Evolutionary conservation across 2,113 vertebrate genomes (phyloP).

Genomic region (Epinephelus moara): DNA sequence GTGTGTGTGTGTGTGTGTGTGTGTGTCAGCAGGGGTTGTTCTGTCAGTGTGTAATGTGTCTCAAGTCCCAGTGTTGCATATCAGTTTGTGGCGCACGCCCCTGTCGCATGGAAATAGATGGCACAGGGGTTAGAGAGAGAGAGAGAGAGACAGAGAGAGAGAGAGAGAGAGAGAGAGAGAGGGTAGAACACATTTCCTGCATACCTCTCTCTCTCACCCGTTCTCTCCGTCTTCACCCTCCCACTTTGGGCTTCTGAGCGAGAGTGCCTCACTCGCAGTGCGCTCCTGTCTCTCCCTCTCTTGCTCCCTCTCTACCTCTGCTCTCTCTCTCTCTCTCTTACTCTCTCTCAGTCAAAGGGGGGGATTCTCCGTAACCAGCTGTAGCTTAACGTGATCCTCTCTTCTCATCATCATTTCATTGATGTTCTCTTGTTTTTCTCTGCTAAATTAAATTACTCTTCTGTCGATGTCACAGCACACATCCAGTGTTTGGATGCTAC

Average conservation of each 20-base stretch:
- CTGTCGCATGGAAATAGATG: constrained; percentile 69
- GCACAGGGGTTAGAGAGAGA: constrained; percentile 44
- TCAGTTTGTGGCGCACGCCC: constrained; percentile 39
- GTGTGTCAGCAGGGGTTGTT: constrained; percentile 22
- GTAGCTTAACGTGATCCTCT: constrained; percentile 64
- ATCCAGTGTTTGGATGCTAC: constrained; percentile 38
- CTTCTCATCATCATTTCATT: constrained; percentile 40
- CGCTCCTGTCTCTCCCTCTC: constrained; percentile 24
- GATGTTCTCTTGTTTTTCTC: constrained; percentile 35
- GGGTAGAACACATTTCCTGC: constrained; percentile 70
- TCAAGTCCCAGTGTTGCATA: constrained; percentile 22
- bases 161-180: constrained; percentile 28
- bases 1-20: constrained; percentile 21
- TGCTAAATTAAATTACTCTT: constrained; percentile 11
- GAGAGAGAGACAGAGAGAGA: constrained; percentile 33
- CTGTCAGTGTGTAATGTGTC: constrained; percentile 27
- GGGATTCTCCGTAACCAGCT: constrained; percentile 70
- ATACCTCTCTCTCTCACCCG: constrained; percentile 65
- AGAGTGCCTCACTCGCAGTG: constrained; percentile 39
- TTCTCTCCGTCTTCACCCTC: constrained; percentile 51
- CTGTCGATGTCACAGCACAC: constrained; percentile 37
- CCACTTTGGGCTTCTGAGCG: constrained; percentile 50
- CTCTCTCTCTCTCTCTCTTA: constrained; percentile 26
- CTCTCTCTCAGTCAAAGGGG: constrained; percentile 57
- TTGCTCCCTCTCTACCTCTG: constrained; percentile 44